Evolutionary conservation across 1,140 invertebrate genomes (phyloP), one percentile per base, ranked within the genome.

Genomic region (Oryzaephilus surinamensis): DNA sequence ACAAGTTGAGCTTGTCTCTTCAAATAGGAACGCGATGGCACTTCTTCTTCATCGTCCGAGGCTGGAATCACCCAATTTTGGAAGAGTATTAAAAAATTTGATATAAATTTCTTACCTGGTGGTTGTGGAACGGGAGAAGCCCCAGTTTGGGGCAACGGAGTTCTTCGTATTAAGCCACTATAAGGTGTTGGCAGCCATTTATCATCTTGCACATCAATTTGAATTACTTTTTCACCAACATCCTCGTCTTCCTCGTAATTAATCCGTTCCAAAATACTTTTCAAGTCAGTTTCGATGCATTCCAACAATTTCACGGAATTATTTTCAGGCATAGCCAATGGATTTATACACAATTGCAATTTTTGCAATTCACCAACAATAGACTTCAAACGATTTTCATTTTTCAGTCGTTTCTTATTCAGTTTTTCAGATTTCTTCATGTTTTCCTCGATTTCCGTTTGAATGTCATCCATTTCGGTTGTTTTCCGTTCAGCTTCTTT

Each of bases 1-100:
- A 87, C 79, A 4, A 87, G 61, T 56, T 87, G 82, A 1, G 85
- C 84, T 60, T 89, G 84, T 42, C 81, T 66, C 62, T 89, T 90
- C 20, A 91, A 61, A 50, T 74, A 76, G 36, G 71, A 77, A 47
- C 85, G 69, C 0, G 84, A 81, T 1, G 84, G 81, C 27, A 88
- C 77, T 57, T 90, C 86, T 39, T 84, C 84, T 52, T 87, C 84
- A 43, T 88, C 84, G 34, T 84, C 81, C 0, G 79, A 77, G 11
- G 64, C 72, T n/a, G n/a, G n/a, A n/a, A n/a, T n/a, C n/a, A n/a
- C n/a, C n/a, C n/a, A n/a, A n/a, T n/a, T 65, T 65, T 40, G 51
- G 15, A 10, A 33, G 4, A 7, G 17, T 8, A 33, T 31, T 32
- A 32, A 32, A 12, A 21, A 16, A 31, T 18, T 32, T n/a, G 13